Evolutionary conservation across 1,140 invertebrate genomes (phyloP).

Genomic region (Lasioglossum albipes): DNA sequence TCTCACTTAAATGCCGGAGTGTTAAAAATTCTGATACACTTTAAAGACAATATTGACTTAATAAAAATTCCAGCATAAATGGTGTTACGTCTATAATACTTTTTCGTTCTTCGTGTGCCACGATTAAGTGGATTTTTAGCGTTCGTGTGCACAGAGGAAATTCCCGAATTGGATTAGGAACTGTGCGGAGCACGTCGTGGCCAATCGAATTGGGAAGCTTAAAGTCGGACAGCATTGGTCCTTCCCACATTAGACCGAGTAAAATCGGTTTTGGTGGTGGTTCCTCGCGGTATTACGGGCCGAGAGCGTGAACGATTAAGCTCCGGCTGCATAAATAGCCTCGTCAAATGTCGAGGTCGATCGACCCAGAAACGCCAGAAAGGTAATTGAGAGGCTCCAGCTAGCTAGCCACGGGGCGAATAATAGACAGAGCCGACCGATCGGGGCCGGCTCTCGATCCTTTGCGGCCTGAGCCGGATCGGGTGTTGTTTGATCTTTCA

Average conservation of each 20-base stretch:
- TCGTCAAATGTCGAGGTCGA: conserved; percentile 40
- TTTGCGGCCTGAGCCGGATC: conserved; percentile 5
- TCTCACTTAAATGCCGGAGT: too few species aligned
- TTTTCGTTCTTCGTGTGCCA: too few species aligned
- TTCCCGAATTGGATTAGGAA: too few species aligned
- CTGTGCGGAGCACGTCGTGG: too few species aligned
- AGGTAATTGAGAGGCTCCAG: conserved; percentile 34
- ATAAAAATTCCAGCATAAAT: too few species aligned
- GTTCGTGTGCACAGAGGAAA: too few species aligned
- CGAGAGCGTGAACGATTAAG: conserved; percentile 24
- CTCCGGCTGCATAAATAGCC: conserved; percentile 26
- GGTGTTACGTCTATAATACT: too few species aligned
- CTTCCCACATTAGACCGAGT: not conserved
- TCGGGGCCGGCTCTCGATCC: not conserved
- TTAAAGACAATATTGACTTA: too few species aligned
- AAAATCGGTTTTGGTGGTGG: not conserved
- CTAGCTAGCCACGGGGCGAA: not conserved
- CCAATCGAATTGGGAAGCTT: too few species aligned
- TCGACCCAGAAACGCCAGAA: conserved; percentile 38
- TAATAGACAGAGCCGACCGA: conserved; percentile 19
- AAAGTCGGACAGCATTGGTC: too few species aligned
- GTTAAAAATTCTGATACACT: too few species aligned
- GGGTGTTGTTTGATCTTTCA: conserved; percentile 37
- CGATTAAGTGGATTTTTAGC: too few species aligned
- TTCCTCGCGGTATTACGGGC: conserved; percentile 11